Evolutionary conservation across 2,888 invertebrate genomes (phyloP), one percentile per base, ranked within the genome.

Genomic region (Sarcophaga subvicina): DNA sequence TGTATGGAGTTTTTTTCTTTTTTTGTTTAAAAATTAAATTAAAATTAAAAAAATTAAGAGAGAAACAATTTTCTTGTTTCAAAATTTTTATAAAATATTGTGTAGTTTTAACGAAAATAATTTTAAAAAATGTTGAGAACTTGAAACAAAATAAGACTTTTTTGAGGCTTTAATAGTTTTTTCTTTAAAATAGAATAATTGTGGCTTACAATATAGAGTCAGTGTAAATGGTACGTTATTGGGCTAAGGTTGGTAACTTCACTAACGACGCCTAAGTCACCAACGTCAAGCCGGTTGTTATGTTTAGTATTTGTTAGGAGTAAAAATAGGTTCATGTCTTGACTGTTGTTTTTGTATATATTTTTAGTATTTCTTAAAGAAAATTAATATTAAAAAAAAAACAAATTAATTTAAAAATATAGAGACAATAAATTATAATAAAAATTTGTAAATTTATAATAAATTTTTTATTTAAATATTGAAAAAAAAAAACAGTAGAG

Each of bases 81-180:
- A 14, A 83, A 78, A 66, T 67, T 83, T 76, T 80, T 85, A 8
- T 37, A 37, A 37, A 37, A 37, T 37, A 37, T 37, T 37, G 37
- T 37, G 37, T 37, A 37, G 37, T 37, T 37, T 8, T 37, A 8
- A 1, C 8, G 37, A 37, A 37, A 37, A 37, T 37, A 10, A 37
- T 37, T 37, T 37, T 0, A 77, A 73, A 86, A 70, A 76, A 88
- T 45, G 22, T 70, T 27, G 27, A 84, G 45, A 88, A 79, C 6
- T 37, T 60, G 83, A 72, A 88, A 83, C 72, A 80, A 82, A 70
- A 82, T 76, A 80, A 86, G 83, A 86, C 14, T 14, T 66, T n/a
- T 62, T 78, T 63, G 62, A 86, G 76, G 80, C 80, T 87, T 84
- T 86, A 66, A 81, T 85, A 27, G 49, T 12, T 49, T 14, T 49